phyloP scores from a whole-genome alignment of 2,113 vertebrate genomes.

The Apistogramma diplotaenia region DNA sequence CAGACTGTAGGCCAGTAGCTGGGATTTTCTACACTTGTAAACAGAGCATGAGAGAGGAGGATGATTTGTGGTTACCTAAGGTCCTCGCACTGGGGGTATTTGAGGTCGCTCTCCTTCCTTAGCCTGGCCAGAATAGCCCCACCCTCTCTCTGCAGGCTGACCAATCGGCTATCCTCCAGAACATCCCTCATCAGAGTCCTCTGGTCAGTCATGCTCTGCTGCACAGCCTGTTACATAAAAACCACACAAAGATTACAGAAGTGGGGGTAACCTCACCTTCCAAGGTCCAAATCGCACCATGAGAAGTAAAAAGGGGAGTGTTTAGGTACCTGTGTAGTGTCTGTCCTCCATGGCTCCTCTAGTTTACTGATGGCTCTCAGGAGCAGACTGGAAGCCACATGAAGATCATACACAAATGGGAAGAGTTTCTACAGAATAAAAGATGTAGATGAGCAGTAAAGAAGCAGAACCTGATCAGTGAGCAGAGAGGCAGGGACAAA shows the following conservation, averaged over 20 bases:
- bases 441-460: neutral
- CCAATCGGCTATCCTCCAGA: constrained; percentile 82
- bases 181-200: constrained; percentile 86
- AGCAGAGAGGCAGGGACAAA: neutral
- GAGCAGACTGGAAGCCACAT: constrained; percentile 76
- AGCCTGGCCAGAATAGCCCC: constrained; percentile 86
- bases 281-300: neutral
- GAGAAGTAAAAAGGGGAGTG: neutral
- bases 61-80: constrained; percentile 76
- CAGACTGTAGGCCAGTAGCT: neutral
- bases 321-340: constrained; percentile 78
- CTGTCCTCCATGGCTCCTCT: constrained; percentile 52
- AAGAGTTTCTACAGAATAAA: constrained; percentile 82
- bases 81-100: constrained; percentile 75
- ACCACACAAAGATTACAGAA: neutral
- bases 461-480: neutral
- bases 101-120: constrained; percentile 81
- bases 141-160: constrained; percentile 84
- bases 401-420: constrained; percentile 80
- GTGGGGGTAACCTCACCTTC: neutral
- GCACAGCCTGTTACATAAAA: constrained; percentile 71
- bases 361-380: constrained; percentile 80
- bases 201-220: constrained; percentile 77
- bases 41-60: neutral
- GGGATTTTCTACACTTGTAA: neutral